Evolutionary conservation across 2,113 vertebrate genomes (phyloP), one percentile per base, ranked within the genome.

Genomic region (Podocnemis expansa): DNA sequence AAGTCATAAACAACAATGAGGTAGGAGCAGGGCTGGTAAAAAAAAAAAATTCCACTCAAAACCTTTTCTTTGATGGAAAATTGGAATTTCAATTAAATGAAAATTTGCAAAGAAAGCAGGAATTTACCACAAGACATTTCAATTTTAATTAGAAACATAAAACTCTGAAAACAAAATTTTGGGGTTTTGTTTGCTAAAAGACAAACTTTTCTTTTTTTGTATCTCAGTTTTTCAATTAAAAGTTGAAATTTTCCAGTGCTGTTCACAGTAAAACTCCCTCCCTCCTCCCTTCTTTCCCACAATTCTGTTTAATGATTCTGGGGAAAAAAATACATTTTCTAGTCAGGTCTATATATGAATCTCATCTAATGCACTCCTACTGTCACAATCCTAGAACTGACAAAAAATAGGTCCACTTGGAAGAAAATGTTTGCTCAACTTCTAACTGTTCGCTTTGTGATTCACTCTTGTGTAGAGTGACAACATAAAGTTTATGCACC

Each of bases 211-310:
- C 67, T 17, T 22, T 38, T 70, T 70, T 70, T n/a, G 21, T 22
- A 63, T 34, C 34, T 73, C 38, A 41, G 19, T 73, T 73, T 38
- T 41, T 73, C 38, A 41, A 41, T 24, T 38, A 73, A 14, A 27
- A 79, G 2, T 2, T 90, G 52, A 78, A 89, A 24, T 21, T 54
- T 92, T 91, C 22, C 49, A 85, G 52, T 2, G 22, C 8, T 6
- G 80, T 58, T 38, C 52, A 11, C 52, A 43, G 3, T 11, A 49
- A 22, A n/a, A n/a, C n/a, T n/a, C n/a, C 8, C 21, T 43, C 14
- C 3, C 1, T 4, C 1, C 19, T 51, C 3, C 21, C 47, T 4
- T 43, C n/a, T n/a, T n/a, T n/a, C n/a, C n/a, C n/a, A n/a, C n/a
- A n/a, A n/a, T n/a, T n/a, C n/a, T n/a, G n/a, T n/a, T n/a, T n/a